Evolutionary conservation across 2,797 vertebrate species (phyloP).

Genomic region (Spinus pinus): DNA sequence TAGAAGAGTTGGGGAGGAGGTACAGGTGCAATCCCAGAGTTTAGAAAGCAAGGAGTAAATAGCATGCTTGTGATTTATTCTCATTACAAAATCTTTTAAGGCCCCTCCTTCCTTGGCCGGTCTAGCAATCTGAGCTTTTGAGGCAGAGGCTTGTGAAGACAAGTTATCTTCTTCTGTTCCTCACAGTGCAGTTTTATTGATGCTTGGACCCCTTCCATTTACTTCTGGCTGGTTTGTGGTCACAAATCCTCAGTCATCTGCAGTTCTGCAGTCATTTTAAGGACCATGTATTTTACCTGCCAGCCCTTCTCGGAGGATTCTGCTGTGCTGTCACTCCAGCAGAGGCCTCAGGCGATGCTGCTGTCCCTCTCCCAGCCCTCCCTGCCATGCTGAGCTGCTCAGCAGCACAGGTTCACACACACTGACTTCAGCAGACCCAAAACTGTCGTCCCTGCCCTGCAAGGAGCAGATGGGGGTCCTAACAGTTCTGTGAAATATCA

Average conservation of each 20-base stretch:
- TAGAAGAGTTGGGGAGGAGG: background rate
- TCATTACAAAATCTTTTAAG: background rate
- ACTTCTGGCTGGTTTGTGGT: background rate
- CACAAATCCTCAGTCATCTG: background rate
- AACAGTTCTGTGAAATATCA: background rate
- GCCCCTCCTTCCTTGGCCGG: background rate
- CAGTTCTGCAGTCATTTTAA: background rate
- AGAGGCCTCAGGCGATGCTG: background rate
- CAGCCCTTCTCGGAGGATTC: background rate
- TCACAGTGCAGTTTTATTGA: background rate
- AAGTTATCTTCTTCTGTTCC: background rate
- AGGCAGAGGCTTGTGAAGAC: background rate
- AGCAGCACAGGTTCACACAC: background rate
- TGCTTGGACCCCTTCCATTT: background rate
- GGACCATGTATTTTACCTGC: background rate
- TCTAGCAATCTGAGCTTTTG: background rate
- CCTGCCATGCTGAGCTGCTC: background rate
- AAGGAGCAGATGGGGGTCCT: background rate
- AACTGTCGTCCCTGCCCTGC: background rate
- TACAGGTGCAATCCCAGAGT: background rate
- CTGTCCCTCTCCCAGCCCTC: background rate
- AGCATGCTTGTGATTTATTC: background rate
- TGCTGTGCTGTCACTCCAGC: background rate
- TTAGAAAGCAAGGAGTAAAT: background rate
- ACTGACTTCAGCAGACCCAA: background rate